phyloP scores from a whole-genome alignment of 2,113 vertebrate species.

The Bos taurus region DNA sequence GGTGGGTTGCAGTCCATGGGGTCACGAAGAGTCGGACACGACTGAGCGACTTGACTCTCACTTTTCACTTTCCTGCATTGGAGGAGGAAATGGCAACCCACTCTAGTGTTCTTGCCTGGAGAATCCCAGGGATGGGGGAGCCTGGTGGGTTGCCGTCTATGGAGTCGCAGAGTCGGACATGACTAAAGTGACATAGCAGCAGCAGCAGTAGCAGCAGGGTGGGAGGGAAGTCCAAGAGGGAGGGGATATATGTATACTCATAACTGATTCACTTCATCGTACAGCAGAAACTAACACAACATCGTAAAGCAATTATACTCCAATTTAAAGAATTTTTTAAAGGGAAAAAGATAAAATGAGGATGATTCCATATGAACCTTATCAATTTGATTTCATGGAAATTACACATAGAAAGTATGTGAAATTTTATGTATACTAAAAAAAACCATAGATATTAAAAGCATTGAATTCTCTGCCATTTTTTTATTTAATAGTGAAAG shows the following conservation, averaged over 20 bases:
- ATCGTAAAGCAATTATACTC: not conserved
- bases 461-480: not conserved
- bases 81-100: too few relatives aligned
- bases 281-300: not conserved
- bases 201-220: not conserved
- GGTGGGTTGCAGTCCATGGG: too few relatives aligned
- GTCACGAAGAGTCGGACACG: too few relatives aligned
- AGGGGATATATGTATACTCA: not conserved
- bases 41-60: too few relatives aligned
- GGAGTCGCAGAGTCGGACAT: too few relatives aligned
- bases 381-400: conserved; percentile 16
- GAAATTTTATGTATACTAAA: not conserved
- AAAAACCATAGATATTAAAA: not conserved
- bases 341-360: not conserved
- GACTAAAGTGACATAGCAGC: too few relatives aligned
- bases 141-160: too few relatives aligned
- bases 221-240: not conserved
- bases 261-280: not conserved
- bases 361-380: not conserved
- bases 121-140: too few relatives aligned
- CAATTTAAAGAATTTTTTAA: not conserved
- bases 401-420: not conserved
- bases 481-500: not conserved
- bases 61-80: too few relatives aligned
- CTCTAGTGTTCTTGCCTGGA: too few relatives aligned